A percentile compares a stretch with the other conserved stretches of the same genome.
phyloP scores from a whole-genome alignment of 1,140 invertebrate genomes.

The Radopholus similis region DNA sequence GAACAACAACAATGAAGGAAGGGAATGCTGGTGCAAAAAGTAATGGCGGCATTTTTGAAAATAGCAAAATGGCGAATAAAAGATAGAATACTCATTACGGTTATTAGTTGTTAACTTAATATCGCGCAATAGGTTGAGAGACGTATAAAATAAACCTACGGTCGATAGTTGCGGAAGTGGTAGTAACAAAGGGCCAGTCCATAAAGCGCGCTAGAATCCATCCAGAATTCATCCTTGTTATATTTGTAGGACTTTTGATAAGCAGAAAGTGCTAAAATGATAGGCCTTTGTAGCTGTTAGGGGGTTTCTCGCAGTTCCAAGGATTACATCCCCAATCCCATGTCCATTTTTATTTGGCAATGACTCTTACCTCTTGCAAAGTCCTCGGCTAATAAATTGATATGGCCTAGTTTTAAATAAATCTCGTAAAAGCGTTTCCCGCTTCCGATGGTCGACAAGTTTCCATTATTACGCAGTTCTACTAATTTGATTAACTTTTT shows the following conservation, averaged over 20 bases:
- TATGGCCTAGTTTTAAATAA: slow-evolving; percentile 39
- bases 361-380: slow-evolving; percentile 34
- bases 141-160: slow-evolving; percentile 70
- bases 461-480: neutral
- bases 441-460: neutral
- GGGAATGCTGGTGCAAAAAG: neutral
- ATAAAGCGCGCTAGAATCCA: slow-evolving; percentile 81
- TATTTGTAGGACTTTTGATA: slow-evolving; percentile 43
- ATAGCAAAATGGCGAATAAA: neutral
- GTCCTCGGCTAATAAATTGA: slow-evolving; percentile 43
- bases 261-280: slow-evolving; percentile 39
- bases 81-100: neutral
- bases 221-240: slow-evolving; percentile 41
- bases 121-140: neutral
- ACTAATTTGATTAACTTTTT: neutral
- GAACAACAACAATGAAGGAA: neutral
- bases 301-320: neutral
- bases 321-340: neutral
- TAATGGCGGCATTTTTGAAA: neutral
- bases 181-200: slow-evolving; percentile 89
- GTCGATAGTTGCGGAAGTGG: slow-evolving; percentile 87
- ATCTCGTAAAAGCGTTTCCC: slow-evolving; percentile 8
- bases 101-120: too few species aligned
- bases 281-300: neutral
- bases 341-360: neutral